Base-by-base conservation (phyloP, 2,888 invertebrate genomes). In the Ennomos erosarius region DNA sequence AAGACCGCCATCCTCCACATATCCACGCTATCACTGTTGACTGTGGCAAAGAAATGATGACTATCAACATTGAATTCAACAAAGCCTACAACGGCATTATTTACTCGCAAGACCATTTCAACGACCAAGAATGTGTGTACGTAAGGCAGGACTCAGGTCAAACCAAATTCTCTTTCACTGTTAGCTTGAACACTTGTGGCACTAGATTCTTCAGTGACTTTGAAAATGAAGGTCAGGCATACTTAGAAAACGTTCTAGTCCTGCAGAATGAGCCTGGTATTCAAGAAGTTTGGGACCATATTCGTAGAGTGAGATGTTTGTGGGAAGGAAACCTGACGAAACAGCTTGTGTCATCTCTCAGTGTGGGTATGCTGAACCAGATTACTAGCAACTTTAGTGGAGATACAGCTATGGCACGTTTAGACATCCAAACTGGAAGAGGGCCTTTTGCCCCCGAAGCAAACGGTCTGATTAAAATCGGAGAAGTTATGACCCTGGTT, bases 241-340 rank as follows among this genome's bases (percentile, higher is more conserved):
- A 96, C 77, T 87, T 97, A 62, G 96, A 97, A 76, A 96, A 96
- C 71, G 95, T 96, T 3, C 84, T 97, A 13, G 96, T 97, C 9
- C 81, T 97, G 8, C 95, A 96, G 92, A 96, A 96, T 70, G 96
- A 97, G 80, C 93, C 94, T 3, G 96, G 96, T 5, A 96, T 97
- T 66, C 94, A 94, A 74, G 94, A 95, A 87, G 95, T 96, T 0
- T 97, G 96, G 96, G 97, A 97, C 74, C 96, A 96, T 0, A 95
- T 96, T 37, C 93, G 96, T 43, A 92, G 95, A 49, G 96, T 97
- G 0, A 94, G 96, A 55, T 97, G 97, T 80, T 85, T 96, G 10
- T 97, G 96, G 96, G 96, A 96, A 90, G 96, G 96, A 11, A 96
- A 95, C 71, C 86, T 97, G 50, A 96, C 95, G 53, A 96, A 96